Conservation (phyloP, 2,888 invertebrate genomes). For the Leptinotarsa peninsularis region DNA sequence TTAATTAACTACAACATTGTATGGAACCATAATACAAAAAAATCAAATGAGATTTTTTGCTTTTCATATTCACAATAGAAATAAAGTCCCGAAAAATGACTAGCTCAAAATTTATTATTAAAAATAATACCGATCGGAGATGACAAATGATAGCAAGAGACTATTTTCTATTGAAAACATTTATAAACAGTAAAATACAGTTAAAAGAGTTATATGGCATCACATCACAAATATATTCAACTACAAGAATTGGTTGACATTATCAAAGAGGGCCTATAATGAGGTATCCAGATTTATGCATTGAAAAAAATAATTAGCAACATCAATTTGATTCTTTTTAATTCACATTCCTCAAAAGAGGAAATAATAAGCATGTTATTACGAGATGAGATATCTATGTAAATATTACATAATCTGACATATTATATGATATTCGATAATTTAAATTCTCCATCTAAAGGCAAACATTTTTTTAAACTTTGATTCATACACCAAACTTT, state of each 20-base stretch:
- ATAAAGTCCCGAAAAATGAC: slow-evolving; percentile 25
- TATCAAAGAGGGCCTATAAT: not conserved
- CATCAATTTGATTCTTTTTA: no score
- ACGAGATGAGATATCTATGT: no score
- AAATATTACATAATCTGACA: no score
- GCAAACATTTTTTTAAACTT: no score
- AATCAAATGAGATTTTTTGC: slow-evolving; percentile 15
- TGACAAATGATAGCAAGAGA: slow-evolving; percentile 15
- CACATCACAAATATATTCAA: slow-evolving; percentile 44
- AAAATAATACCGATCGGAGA: slow-evolving; percentile 14
- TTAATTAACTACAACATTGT: slow-evolving; percentile 30
- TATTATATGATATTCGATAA: no score
- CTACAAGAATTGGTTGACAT: slow-evolving; percentile 8
- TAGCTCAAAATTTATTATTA: slow-evolving; percentile 23
- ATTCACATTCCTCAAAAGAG: no score
- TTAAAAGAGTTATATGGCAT: slow-evolving; percentile 40
- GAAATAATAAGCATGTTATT: no score
- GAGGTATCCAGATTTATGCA: not conserved
- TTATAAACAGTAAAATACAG: slow-evolving; percentile 24
- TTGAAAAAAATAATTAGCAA: no score
- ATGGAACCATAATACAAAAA: slow-evolving; percentile 10
- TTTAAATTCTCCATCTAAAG: no score
- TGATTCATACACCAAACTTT: no score
- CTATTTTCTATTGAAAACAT: slow-evolving; percentile 27
- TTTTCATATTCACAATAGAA: slow-evolving; percentile 21